A percentile compares a stretch with the other conserved stretches of the same genome.
Evolutionary conservation across 1,140 invertebrate species (phyloP).

Genomic region (Pollicipes pollicipes): DNA sequence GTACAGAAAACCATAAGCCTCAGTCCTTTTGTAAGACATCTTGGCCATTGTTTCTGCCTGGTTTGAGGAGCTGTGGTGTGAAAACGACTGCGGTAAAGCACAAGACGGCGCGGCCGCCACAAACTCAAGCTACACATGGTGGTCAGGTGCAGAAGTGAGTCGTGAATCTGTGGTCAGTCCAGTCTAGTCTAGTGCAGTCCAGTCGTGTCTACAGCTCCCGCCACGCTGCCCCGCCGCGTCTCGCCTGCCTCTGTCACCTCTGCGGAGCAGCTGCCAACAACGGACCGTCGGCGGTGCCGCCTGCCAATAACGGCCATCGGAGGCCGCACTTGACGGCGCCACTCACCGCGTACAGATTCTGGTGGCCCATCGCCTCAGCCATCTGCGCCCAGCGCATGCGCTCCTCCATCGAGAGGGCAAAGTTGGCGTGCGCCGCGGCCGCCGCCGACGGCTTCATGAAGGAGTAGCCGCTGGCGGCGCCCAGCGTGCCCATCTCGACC

Average conservation of each 20-base stretch:
- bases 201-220: too few species aligned
- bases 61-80: too few species aligned
- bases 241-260: too few species aligned
- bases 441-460: conserved; percentile 13
- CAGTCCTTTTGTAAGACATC: too few species aligned
- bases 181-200: not conserved
- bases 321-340: too few species aligned
- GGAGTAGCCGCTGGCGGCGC: conserved; percentile 10
- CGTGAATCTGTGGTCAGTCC: not conserved
- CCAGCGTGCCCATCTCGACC: conserved; percentile 14
- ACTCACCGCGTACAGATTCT: conserved; percentile 48
- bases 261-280: too few species aligned
- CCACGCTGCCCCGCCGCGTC: too few species aligned
- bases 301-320: too few species aligned
- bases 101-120: not conserved
- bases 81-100: too few species aligned
- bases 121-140: not conserved
- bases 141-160: not conserved
- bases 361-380: conserved; percentile 48
- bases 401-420: conserved; percentile 44
- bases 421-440: conserved; percentile 10
- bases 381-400: conserved; percentile 65
- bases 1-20: too few species aligned
- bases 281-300: too few species aligned
- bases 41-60: too few species aligned